phyloP scores from a whole-genome alignment of 2,113 vertebrate genomes.

The Cricetomys ansorgei region DNA sequence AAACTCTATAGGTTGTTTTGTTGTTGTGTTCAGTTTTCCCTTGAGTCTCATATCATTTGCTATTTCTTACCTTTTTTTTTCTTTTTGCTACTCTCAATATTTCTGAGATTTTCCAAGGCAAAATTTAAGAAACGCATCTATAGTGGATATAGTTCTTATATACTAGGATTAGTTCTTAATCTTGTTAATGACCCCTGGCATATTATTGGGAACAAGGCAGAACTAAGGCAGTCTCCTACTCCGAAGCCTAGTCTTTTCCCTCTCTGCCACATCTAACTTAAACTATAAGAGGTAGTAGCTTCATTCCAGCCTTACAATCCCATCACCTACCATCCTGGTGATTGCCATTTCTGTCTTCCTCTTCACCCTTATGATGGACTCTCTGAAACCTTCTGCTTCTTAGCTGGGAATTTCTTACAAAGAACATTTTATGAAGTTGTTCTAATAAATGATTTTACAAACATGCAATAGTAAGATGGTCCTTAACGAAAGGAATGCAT shows the following conservation, averaged over 20 bases:
- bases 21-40: background rate
- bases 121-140: background rate
- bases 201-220: background rate
- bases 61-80: background rate
- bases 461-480: background rate
- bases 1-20: background rate
- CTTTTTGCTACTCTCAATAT: background rate
- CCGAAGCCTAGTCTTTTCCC: background rate
- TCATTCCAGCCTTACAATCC: background rate
- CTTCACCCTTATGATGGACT: background rate
- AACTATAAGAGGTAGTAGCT: background rate
- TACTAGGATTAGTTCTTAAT: background rate
- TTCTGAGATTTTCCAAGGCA: background rate
- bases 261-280: background rate
- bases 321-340: background rate
- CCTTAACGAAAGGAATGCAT: background rate
- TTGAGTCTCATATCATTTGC: background rate
- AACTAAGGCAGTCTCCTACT: background rate
- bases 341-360: background rate
- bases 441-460: constrained; percentile 16
- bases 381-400: background rate
- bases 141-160: background rate
- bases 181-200: background rate
- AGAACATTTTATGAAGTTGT: background rate
- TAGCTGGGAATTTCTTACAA: background rate